Conservation (phyloP, 2,797 vertebrate species). For the Gallinago nigripennis region DNA sequence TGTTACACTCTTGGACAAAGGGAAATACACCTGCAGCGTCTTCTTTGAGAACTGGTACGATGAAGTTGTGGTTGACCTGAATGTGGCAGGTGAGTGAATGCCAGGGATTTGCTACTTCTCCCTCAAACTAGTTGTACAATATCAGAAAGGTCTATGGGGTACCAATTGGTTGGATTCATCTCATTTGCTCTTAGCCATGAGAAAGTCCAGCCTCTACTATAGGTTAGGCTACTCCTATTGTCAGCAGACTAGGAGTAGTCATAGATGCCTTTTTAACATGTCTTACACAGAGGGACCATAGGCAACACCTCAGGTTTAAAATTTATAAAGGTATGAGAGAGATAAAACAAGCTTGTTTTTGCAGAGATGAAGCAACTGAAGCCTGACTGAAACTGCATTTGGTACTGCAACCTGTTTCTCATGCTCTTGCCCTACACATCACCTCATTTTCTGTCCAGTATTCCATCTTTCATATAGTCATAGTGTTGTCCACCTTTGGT, state of each 20-base stretch:
- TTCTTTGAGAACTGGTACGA: not conserved
- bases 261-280: not conserved
- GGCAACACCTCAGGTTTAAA: not conserved
- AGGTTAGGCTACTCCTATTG: too few species aligned
- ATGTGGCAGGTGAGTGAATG: not conserved
- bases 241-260: not conserved
- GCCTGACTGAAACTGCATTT: not conserved
- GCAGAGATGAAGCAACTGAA: not conserved
- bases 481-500: not conserved
- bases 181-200: not conserved
- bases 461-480: not conserved
- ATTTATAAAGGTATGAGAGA: not conserved
- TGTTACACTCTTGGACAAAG: conserved; percentile 14
- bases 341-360: not conserved
- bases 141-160: not conserved
- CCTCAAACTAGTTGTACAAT: too few species aligned
- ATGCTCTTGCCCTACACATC: not conserved
- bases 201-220: not conserved
- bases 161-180: not conserved
- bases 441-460: not conserved
- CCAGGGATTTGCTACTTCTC: not conserved
- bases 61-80: not conserved
- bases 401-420: not conserved
- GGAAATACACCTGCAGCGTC: conserved; percentile 55
- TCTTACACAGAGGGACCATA: not conserved